Base-by-base conservation (phyloP, 2,113 vertebrate genomes). In the Antidorcas marsupialis region DNA sequence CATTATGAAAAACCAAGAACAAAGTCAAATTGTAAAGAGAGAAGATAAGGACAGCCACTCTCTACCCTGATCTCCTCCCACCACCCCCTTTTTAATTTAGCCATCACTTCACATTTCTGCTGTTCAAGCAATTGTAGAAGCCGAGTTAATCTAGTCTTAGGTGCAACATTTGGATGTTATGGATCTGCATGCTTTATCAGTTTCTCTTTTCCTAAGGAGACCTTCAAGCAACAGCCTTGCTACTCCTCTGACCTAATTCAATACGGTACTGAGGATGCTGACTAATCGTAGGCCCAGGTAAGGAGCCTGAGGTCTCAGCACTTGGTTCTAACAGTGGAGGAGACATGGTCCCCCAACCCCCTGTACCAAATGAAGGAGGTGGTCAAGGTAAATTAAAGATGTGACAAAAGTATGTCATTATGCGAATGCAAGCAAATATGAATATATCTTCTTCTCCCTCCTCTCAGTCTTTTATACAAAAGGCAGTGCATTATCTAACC, bases 11-110 rank as follows among this genome's bases (percentile, higher is more conserved):
- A 53, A n/a, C 19, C 57, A 96, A 55, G 16, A 92, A 91, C 81
- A 78, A 96, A 85, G 82, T 45, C 12, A 78, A 93, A 93, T 91
- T 33, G 71, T 94, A 96, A 91, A 97, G 83, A 28, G 50, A 64
- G 50, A 27, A 90, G 96, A 82, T 10, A 82, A 93, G 71, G 67
- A 62, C 3, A 57, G 43, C 84, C 2, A 25, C 23, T 96, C 74
- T 78, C 59, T 90, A n/a, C 36, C 79, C 67, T 82, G 84, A 39
- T 89, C 25, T 79, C 30, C n/a, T 71, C 17, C 28, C 11, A 21
- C 30, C 30, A 3, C 28, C 17, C 11, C n/a, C 10, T 36, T 85
- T 50, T 59, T 67, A 36, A 19, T 71, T 39, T 71, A 39, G 67
- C 11, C 1, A 3, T 2, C 47, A 25, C 21, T 9, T 67, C 23